A percentile compares a stretch with the other conserved stretches of the same genome.
These are phyloP conservation scores for Calidris pugnax DNA, from an alignment of 2,113 vertebrate genomes.

Conservation along the genomic window DNA sequence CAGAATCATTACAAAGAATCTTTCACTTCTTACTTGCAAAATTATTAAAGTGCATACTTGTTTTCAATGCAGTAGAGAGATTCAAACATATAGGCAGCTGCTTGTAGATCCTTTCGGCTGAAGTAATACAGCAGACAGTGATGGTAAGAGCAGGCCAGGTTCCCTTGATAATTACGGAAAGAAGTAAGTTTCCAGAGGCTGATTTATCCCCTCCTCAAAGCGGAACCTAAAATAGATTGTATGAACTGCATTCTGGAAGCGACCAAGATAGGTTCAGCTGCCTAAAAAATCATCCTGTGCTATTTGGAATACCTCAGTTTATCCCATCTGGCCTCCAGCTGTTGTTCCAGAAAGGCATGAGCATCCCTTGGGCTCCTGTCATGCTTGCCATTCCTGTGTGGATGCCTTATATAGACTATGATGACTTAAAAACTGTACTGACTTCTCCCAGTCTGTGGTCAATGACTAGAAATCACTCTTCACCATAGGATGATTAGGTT, in stretches of 20 bases:
- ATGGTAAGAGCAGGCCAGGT: neutral
- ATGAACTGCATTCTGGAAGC: neutral
- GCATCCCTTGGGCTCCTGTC: neutral
- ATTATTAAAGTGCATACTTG: neutral
- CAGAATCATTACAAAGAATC: neutral
- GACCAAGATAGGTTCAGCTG: neutral
- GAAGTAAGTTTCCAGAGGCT: neutral
- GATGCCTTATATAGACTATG: neutral
- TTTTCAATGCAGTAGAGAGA: neutral
- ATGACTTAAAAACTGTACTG: neutral
- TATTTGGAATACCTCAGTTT: neutral
- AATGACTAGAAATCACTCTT: neutral
- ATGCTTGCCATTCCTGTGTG: neutral
- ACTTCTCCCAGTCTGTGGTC: neutral
- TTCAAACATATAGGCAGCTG: neutral
- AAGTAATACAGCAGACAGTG: neutral
- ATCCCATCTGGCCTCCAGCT: neutral
- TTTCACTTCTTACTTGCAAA: neutral
- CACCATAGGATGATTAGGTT: neutral
- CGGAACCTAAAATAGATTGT: neutral
- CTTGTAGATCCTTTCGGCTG: neutral
- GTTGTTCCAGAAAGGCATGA: neutral
- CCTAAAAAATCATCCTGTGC: neutral
- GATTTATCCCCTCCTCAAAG: neutral
- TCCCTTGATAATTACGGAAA: neutral